These are phyloP conservation scores for Aythya fuligula DNA, from an alignment of 2,797 vertebrate genomes.

Conservation along the genomic window DNA sequence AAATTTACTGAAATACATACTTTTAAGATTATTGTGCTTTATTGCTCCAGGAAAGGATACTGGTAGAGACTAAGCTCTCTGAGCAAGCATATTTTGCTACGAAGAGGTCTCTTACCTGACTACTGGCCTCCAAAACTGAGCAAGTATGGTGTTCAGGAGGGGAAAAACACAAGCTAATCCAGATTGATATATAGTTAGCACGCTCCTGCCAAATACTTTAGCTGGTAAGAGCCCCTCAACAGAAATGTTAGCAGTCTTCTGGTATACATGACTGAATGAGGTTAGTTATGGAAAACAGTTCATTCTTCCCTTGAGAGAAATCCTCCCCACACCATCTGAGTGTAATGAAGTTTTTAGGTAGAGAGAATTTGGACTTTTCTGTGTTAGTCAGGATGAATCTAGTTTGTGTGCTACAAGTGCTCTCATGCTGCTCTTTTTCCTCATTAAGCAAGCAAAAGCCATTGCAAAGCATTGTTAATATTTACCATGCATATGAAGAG, in stretches of 20 bases:
- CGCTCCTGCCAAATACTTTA: neutral
- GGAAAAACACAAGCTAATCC: neutral
- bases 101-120: neutral
- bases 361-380: neutral
- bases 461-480: neutral
- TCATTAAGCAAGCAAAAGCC: neutral
- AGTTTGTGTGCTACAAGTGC: neutral
- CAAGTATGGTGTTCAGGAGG: neutral
- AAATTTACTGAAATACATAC: neutral
- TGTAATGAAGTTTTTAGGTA: neutral
- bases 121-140: neutral
- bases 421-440: neutral
- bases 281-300: neutral
- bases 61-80: neutral
- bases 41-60: neutral
- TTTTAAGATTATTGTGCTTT: neutral
- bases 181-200: neutral
- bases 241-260: neutral
- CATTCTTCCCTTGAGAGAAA: neutral
- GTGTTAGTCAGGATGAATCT: neutral
- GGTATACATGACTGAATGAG: neutral
- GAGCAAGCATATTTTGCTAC: neutral
- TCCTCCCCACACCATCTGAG: neutral
- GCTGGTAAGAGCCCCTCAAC: neutral
- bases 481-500: neutral